Base-by-base conservation (phyloP, 2,797 vertebrate species). In the Hemibagrus guttatus region DNA sequence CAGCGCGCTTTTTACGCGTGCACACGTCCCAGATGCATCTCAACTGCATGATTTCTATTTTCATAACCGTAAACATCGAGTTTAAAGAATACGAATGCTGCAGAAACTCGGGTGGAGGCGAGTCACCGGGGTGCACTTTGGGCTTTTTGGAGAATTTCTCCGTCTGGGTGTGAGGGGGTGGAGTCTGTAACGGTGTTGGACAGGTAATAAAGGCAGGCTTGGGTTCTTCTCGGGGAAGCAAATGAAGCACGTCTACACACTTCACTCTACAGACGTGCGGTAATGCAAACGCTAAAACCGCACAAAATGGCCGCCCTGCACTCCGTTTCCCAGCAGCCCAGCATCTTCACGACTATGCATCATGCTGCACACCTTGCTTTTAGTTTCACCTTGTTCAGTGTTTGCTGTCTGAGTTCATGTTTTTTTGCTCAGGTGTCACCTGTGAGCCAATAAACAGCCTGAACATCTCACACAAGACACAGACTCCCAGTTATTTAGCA, bases 41-140 rank as follows among this genome's bases (percentile, higher is more conserved):
- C 87, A 87, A 92, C 91, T 84, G 88, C 91, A 91, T 94, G 91
- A 95, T 94, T 94, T 94, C 89, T 92, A 93, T 94, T 94, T 93
- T 93, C 92, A 89, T 92, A 93, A 92, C 90, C 94, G 92, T 89
- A 91, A 94, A 92, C 92, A 94, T 93, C 90, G 90, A 92, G 92
- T 92, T 64, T 94, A 93, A 94, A 92, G 89, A 93, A 92, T 92
- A 94, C 92, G 92, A 94, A 95, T 94, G 95, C 93, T 92, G 91
- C 91, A 91, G 94, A 92, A 92, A 92, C 92, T 92, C 89, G 91
- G 93, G 88, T 92, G 90, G 90, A 90, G 84, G 28, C 89, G 88
- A 88, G 91, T 91, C 31, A 46, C 66, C 52, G 7, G 8, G 28
- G 6, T 11, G 82, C 39, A 64, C 80, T 81, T 64, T 49, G 59